Base-by-base conservation (phyloP, 2,797 vertebrate genomes). In the Erpetoichthys calabaricus region DNA sequence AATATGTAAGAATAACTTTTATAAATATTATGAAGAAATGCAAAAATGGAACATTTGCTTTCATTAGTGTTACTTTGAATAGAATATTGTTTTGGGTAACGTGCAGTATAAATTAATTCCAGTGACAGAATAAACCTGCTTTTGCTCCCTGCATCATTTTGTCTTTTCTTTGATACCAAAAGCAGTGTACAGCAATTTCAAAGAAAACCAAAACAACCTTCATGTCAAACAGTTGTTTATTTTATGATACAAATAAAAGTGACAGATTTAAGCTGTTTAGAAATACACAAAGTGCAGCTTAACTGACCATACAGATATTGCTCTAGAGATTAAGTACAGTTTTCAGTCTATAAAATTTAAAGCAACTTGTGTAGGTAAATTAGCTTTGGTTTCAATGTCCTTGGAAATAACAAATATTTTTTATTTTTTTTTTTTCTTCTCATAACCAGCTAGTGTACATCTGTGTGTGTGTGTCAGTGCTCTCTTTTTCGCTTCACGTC, bases 221-320 rank as follows among this genome's bases (percentile, higher is more conserved):
- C 87, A 94, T 95, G 89, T 92, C 89, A 97, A 97, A 97, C 90
- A 91, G 85, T 88, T 90, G 82, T 97, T 97, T 99, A 97, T 96
- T 98, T 89, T 86, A 96, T 95, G 92, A 76, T 96, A 97, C 89
- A 96, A 97, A 98, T 95, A 89, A 97, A 94, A 86, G 89, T 92
- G 92, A 96, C 91, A 94, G 87, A 92, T 88, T 81, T 88, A 94
- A 93, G 91, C 87, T 88, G 89, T 91, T 90, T 83, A 90, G 89
- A 92, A 97, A 94, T 89, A 96, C 92, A 97, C 91, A 95, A 95
- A 97, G 91, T 96, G 92, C 92, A 90, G 91, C 87, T 90, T 87
- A 90, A 97, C 88, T 86, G 89, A 97, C 89, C 91, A 89, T 91
- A 96, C 91, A 91, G 88, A 94, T 99, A 97, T 97, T 99, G 94